Percentiles rank a stretch among this genome's conserved stretches.
Conservation (phyloP, 2,797 vertebrate species). For the Melopsittacus undulatus region DNA sequence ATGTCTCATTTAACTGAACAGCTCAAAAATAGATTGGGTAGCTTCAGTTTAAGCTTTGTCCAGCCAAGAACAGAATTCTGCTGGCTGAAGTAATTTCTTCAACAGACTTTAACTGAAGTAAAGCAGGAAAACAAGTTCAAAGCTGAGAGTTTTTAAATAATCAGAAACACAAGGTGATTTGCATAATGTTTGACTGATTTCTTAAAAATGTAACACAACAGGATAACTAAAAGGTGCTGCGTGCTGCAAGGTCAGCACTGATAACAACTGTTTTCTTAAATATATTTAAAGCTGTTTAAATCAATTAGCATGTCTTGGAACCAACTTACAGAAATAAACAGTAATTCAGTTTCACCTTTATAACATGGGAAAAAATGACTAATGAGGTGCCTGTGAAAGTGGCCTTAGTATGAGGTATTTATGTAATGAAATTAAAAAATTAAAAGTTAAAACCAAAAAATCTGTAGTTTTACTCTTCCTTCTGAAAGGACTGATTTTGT, state of each 20-base stretch:
- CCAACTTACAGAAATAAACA: background rate
- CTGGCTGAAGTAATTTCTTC: conserved; percentile 10
- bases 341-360: background rate
- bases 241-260: background rate
- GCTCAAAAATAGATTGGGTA: background rate
- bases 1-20: background rate
- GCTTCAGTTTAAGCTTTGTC: background rate
- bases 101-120: background rate
- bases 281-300: conserved; percentile 3
- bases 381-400: background rate
- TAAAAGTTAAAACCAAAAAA: background rate
- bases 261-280: conserved; percentile 12
- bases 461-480: background rate
- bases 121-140: conserved; percentile 30
- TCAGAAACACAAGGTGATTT: conserved; percentile 22
- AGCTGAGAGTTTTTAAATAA: conserved; percentile 34
- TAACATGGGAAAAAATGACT: background rate
- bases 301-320: background rate
- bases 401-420: too few relatives aligned
- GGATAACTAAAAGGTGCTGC: background rate
- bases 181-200: conserved; percentile 17
- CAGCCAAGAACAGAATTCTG: background rate
- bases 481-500: background rate
- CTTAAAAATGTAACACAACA: conserved; percentile 17
- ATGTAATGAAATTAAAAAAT: background rate